A percentile compares a stretch with the other conserved stretches of the same genome.
These are phyloP conservation scores for Cyrtorhinus lividipennis DNA, from an alignment of 1,140 invertebrate genomes.

Conservation along the genomic window DNA sequence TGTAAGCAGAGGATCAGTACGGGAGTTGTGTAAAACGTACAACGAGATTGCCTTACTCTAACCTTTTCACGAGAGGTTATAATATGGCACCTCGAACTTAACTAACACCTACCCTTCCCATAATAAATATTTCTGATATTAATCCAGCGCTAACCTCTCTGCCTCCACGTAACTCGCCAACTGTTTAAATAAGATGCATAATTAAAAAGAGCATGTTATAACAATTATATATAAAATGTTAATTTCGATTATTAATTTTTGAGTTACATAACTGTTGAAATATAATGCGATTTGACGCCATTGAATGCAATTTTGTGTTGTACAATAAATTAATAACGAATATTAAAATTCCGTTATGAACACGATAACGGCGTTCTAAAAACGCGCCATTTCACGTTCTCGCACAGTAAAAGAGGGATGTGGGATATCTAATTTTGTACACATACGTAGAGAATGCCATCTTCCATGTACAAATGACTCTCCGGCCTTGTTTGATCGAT, in stretches of 20 bases:
- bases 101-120: constrained; percentile 22
- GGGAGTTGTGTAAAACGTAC: constrained; percentile 18
- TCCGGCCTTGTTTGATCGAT: too few relatives aligned
- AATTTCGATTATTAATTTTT: constrained; percentile 15
- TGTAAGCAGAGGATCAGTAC: constrained; percentile 20
- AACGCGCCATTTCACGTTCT: constrained; percentile 5
- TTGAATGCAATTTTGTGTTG: constrained; percentile 21
- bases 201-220: constrained; percentile 21
- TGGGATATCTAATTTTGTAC: constrained; percentile 19
- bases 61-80: constrained; percentile 16
- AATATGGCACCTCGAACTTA: constrained; percentile 15
- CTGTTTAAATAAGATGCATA: constrained; percentile 24
- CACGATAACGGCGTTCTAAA: not conserved
- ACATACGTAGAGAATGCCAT: not conserved
- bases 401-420: too few relatives aligned
- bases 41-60: constrained; percentile 14
- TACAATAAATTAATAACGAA: constrained; percentile 8
- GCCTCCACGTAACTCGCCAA: constrained; percentile 33
- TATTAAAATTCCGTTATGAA: constrained; percentile 7
- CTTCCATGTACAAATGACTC: too few relatives aligned
- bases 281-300: constrained; percentile 1
- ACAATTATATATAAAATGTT: constrained; percentile 14
- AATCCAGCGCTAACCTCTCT: constrained; percentile 28
- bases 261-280: constrained; percentile 6
- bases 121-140: constrained; percentile 21